These are phyloP conservation scores for Parnassius glacialis DNA, from an alignment of 2,888 invertebrate species.

Conservation along the genomic window DNA sequence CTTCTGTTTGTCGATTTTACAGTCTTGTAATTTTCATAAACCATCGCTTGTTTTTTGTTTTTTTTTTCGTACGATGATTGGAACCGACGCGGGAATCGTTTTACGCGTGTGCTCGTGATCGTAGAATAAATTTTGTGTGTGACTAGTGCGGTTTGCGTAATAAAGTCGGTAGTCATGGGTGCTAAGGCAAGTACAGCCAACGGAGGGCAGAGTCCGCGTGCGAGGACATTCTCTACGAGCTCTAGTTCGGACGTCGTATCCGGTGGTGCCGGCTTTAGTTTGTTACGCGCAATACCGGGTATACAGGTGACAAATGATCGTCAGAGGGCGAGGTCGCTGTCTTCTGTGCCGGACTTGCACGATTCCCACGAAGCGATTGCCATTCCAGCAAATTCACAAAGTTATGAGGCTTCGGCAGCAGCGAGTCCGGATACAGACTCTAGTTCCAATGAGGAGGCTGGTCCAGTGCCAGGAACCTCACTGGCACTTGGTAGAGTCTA, in stretches of 20 bases:
- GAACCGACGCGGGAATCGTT: conserved; percentile 66
- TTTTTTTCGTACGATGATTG: conserved; percentile 72
- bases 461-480: conserved; percentile 60
- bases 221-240: conserved; percentile 88
- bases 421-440: conserved; percentile 85
- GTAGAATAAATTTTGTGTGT: conserved; percentile 48
- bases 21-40: conserved; percentile 50
- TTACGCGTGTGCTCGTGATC: conserved; percentile 72
- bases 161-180: conserved; percentile 82
- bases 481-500: conserved; percentile 89
- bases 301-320: conserved; percentile 88
- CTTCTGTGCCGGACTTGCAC: conserved; percentile 89
- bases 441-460: conserved; percentile 85
- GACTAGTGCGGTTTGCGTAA: conserved; percentile 74
- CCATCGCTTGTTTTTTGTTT: conserved; percentile 38
- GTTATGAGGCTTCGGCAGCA: conserved; percentile 83
- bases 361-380: conserved; percentile 82
- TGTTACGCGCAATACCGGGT: conserved; percentile 86
- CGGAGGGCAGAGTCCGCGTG: conserved; percentile 87
- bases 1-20: conserved; percentile 57
- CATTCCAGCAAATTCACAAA: conserved; percentile 83
- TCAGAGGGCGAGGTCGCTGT: conserved; percentile 90
- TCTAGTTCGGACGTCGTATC: conserved; percentile 85
- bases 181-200: conserved; percentile 92
- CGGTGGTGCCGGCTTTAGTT: conserved; percentile 82